Conservation (phyloP, 2,797 vertebrate species). For the Vireo griseus region DNA sequence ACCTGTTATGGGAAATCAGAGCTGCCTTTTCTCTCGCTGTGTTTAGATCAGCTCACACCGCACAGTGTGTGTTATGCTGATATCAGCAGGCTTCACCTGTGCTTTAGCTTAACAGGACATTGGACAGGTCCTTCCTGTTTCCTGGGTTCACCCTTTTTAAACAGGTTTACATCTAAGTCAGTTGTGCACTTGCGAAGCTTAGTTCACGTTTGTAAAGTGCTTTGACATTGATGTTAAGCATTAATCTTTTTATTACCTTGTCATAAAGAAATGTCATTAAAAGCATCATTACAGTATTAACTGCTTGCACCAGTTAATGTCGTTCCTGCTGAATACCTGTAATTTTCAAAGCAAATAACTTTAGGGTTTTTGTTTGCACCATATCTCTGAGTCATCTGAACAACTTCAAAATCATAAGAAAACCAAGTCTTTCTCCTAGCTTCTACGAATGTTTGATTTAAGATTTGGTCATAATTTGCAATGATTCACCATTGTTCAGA, state of each 20-base stretch:
- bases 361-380: not conserved
- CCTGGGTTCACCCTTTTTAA: not conserved
- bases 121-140: not conserved
- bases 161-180: not conserved
- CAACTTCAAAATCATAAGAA: not conserved
- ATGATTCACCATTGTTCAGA: fast-evolving
- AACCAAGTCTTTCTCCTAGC: not conserved
- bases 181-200: not conserved
- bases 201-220: not conserved
- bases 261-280: not conserved
- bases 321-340: not conserved
- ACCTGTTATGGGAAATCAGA: not conserved
- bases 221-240: not conserved
- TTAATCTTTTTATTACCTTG: not conserved
- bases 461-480: not conserved
- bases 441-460: not conserved
- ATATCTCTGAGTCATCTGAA: not conserved
- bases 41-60: not conserved
- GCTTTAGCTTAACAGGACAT: not conserved
- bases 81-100: not conserved
- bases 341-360: not conserved
- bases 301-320: not conserved
- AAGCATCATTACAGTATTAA: not conserved
- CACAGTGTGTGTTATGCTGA: not conserved
- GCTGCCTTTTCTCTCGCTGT: not conserved